A percentile compares a stretch with the other conserved stretches of the same genome.
Conservation (phyloP, 2,113 vertebrate species). For the Elachura formosa region DNA sequence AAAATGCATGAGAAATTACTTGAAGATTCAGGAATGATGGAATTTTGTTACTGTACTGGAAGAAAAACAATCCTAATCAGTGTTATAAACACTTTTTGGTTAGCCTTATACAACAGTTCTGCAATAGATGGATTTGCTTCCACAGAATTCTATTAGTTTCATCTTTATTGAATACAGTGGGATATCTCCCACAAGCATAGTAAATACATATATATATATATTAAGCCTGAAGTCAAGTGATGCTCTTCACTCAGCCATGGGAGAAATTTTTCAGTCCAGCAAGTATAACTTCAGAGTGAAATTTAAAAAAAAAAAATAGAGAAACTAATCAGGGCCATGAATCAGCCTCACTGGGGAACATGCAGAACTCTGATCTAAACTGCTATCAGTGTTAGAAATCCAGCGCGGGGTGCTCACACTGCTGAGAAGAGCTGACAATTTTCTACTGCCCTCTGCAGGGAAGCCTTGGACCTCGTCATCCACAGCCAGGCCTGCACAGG, state of each 20-base stretch:
- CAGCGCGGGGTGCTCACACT: neutral
- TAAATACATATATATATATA: neutral
- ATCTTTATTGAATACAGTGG: neutral
- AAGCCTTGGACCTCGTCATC: neutral
- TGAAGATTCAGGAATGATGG: neutral
- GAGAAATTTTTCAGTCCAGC: constrained; percentile 26
- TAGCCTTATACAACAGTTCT: neutral
- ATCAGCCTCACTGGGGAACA: neutral
- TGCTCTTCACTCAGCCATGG: neutral
- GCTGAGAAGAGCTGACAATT: neutral
- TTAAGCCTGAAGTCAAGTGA: neutral
- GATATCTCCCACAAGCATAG: constrained; percentile 1
- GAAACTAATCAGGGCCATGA: constrained; percentile 5
- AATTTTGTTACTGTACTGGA: neutral
- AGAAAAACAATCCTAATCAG: neutral
- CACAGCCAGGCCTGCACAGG: neutral
- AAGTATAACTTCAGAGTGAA: constrained; percentile 2
- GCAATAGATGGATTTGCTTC: neutral
- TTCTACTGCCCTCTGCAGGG: constrained; percentile 53
- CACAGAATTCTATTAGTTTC: neutral
- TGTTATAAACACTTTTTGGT: neutral
- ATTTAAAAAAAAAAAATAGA: neutral
- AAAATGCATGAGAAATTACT: neutral
- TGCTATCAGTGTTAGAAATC: neutral
- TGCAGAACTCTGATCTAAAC: neutral